Conservation (phyloP, 2,797 vertebrate species). For the Crenuchus spilurus region DNA sequence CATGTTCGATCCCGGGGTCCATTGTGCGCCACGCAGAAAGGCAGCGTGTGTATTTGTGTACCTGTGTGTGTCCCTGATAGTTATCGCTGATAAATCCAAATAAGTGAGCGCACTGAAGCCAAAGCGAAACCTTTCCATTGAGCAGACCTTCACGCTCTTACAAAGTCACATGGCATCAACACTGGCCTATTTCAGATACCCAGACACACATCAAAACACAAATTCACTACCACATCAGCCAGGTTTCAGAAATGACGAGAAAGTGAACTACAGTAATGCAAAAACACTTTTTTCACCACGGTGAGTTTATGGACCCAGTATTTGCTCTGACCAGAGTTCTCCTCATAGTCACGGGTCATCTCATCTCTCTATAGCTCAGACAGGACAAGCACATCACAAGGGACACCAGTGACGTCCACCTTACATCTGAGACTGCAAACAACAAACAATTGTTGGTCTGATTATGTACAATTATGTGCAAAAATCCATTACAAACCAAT, state of each 20-base stretch:
- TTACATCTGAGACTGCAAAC: no score
- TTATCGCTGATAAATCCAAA: constrained; percentile 23
- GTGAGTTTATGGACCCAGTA: no score
- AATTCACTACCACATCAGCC: no score
- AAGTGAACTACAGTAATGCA: no score
- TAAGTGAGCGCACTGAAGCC: constrained; percentile 1
- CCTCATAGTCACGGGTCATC: no score
- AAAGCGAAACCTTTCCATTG: background rate
- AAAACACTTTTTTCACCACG: no score
- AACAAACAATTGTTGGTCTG: no score
- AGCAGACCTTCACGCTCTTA: background rate
- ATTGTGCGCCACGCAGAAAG: constrained; percentile 49
- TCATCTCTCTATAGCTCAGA: background rate
- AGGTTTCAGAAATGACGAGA: background rate
- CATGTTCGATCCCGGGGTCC: constrained; percentile 68
- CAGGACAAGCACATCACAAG: no score
- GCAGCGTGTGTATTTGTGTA: constrained; percentile 43
- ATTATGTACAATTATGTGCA: no score
- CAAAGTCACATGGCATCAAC: background rate
- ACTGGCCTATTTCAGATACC: background rate
- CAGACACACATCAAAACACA: background rate
- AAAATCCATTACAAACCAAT: no score
- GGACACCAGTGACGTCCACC: no score
- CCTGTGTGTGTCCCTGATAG: constrained; percentile 39
- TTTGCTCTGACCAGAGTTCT: no score